phyloP scores from a whole-genome alignment of 2,113 vertebrate genomes.

The Salvelinus fontinalis region DNA sequence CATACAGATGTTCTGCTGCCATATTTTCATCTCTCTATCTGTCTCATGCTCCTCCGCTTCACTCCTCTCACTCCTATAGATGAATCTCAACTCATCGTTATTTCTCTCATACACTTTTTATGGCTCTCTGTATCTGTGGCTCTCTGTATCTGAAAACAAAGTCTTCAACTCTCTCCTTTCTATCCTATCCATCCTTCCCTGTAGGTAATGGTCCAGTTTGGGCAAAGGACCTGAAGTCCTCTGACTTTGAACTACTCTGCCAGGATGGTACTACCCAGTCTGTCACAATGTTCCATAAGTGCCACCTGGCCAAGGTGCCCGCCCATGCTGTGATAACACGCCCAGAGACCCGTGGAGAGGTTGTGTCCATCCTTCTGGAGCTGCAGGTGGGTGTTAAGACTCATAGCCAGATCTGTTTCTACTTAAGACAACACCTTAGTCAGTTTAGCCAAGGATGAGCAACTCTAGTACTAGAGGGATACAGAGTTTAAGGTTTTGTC shows the following conservation, averaged over 20 bases:
- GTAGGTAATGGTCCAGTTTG: conserved; percentile 52
- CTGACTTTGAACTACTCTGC: conserved; percentile 67
- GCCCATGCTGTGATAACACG: conserved; percentile 75
- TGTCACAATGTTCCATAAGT: conserved; percentile 1
- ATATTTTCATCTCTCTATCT: not conserved
- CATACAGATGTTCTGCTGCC: not conserved
- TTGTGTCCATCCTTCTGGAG: conserved; percentile 51
- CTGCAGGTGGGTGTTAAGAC: conserved; percentile 62
- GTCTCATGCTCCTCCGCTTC: too few species aligned
- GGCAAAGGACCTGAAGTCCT: conserved; percentile 40
- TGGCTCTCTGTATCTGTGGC: not conserved
- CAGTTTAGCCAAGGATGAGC: too few species aligned
- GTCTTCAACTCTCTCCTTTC: not conserved
- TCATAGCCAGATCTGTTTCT: too few species aligned
- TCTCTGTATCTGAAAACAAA: not conserved
- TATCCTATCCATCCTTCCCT: not conserved
- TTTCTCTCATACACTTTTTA: not conserved
- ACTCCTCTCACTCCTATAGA: too few species aligned
- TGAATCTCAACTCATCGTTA: not conserved
- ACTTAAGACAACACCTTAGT: too few species aligned
- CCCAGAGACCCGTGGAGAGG: conserved; percentile 34
- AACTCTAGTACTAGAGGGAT: too few species aligned
- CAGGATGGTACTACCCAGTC: conserved; percentile 19
- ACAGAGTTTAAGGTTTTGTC: too few species aligned
- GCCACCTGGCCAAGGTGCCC: conserved; percentile 64